Percentiles rank a stretch among this genome's conserved stretches.
These are phyloP conservation scores for Orientallactaga bullata DNA, from an alignment of 2,113 vertebrate species.

Conservation along the genomic window DNA sequence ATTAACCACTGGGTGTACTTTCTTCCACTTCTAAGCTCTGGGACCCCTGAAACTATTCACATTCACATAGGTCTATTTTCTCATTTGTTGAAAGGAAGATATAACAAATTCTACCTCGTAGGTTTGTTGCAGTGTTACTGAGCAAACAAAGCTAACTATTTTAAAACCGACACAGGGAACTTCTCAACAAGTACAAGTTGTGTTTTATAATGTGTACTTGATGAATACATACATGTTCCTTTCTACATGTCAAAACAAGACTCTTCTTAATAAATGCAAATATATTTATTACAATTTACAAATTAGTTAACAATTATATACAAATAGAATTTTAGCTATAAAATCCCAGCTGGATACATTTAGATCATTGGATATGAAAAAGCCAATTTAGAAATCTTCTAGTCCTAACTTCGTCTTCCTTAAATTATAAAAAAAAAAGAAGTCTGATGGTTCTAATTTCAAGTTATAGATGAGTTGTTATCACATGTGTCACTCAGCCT, in stretches of 20 bases:
- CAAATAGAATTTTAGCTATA: too few relatives aligned
- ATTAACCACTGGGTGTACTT: neutral
- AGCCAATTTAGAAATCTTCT: too few relatives aligned
- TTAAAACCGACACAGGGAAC: neutral
- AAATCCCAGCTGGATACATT: too few relatives aligned
- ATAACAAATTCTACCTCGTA: neutral
- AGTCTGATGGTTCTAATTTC: conserved; percentile 87
- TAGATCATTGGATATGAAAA: too few relatives aligned
- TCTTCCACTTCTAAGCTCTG: conserved; percentile 9
- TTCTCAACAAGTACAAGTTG: neutral
- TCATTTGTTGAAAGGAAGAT: neutral
- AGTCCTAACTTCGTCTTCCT: too few relatives aligned
- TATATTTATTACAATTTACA: too few relatives aligned
- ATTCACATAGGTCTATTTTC: neutral
- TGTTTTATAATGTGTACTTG: neutral
- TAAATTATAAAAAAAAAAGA: too few relatives aligned
- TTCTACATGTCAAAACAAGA: neutral
- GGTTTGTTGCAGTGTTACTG: neutral
- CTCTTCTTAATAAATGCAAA: too few relatives aligned
- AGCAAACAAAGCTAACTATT: neutral
- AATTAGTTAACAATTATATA: too few relatives aligned
- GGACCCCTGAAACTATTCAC: conserved; percentile 16
- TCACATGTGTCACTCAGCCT: conserved; percentile 56
- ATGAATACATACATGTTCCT: neutral
- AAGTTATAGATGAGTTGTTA: conserved; percentile 78